Evolutionary conservation across 2,888 invertebrate genomes (phyloP), one percentile per base, ranked within the genome.

Genomic region (Diogma glabrata): DNA sequence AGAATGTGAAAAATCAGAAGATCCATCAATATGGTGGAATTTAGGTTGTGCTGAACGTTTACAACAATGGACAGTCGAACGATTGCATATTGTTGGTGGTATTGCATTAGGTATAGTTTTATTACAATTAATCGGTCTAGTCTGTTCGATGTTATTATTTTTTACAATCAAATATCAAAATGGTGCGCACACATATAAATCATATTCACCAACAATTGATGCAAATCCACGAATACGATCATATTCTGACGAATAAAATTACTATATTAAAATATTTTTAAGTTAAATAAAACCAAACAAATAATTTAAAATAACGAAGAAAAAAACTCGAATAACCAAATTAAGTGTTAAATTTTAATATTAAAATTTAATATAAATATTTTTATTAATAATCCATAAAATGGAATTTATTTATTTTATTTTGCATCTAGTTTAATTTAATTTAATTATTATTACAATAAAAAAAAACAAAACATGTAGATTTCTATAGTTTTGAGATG

Each of bases 71-170:
- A 77, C 89, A 53, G 75, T 83, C 26, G 81, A 82, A 56, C 78
- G 88, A 61, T 74, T 90, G 51, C 84, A 87, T 63, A 76, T 88
- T 45, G 77, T 89, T n/a, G 88, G 87, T 2, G 78, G 84, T 47
- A 76, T 87, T 16, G 86, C 84, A 6, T 72, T 90, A 53, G 75
- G 81, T 16, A 78, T 90, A 20, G 86, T 84, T 4, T 84, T 88
- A 59, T 70, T 84, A 46, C 86, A 86, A 75, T 84, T 82, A 64
- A 62, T 84, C 63, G 85, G 86, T 4, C 71, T 85, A 55, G 79
- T 86, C 54, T 79, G 84, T 3, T 84, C 85, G 28, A 83, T 85
- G 79, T 69, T 87, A 55, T 69, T 87, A 9, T 84, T 84, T 66
- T 86, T 84, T 64, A 84, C 82, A 4, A 79, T 82, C 24, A 78